These are phyloP conservation scores for Iphiclides podalirius DNA, from an alignment of 2,888 invertebrate genomes.

Conservation along the genomic window DNA sequence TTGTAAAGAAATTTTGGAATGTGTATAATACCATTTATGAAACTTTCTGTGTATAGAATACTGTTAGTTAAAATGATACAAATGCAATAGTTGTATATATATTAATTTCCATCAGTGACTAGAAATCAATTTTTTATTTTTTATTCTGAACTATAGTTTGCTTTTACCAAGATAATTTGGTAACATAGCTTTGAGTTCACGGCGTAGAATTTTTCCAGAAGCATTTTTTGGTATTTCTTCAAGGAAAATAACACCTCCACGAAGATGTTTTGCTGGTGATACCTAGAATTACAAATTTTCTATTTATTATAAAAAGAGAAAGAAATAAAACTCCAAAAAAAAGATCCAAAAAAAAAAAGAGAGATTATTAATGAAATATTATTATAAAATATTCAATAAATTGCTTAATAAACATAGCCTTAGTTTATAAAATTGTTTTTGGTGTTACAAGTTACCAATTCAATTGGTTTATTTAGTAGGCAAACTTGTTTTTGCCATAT, in stretches of 20 bases:
- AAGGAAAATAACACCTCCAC: slow-evolving; percentile 87
- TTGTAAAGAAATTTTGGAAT: too few species aligned
- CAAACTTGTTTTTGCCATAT: too few species aligned
- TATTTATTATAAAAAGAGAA: background rate
- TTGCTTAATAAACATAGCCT: too few species aligned
- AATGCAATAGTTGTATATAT: slow-evolving; percentile 3
- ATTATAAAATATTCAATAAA: too few species aligned
- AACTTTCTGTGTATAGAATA: background rate
- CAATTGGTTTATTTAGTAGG: too few species aligned
- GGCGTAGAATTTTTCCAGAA: slow-evolving; percentile 88
- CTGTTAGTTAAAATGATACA: slow-evolving; percentile 2
- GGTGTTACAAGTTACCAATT: too few species aligned
- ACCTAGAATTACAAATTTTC: slow-evolving; percentile 61
- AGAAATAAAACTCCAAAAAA: background rate
- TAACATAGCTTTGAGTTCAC: slow-evolving; percentile 72
- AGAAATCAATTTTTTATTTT: slow-evolving; percentile 2
- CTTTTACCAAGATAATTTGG: slow-evolving; percentile 47
- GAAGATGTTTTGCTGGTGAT: slow-evolving; percentile 86
- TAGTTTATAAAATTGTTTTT: too few species aligned
- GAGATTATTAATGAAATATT: too few species aligned
- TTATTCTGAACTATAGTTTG: slow-evolving; percentile 41
- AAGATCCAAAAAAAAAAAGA: too few species aligned
- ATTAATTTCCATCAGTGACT: slow-evolving; percentile 9
- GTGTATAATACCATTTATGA: background rate
- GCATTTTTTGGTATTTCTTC: slow-evolving; percentile 88